Evolutionary conservation across 92 coral and sea anemone species (phyloP), one percentile per base, ranked within the genome.

Genomic region (Actinostola sp.): DNA sequence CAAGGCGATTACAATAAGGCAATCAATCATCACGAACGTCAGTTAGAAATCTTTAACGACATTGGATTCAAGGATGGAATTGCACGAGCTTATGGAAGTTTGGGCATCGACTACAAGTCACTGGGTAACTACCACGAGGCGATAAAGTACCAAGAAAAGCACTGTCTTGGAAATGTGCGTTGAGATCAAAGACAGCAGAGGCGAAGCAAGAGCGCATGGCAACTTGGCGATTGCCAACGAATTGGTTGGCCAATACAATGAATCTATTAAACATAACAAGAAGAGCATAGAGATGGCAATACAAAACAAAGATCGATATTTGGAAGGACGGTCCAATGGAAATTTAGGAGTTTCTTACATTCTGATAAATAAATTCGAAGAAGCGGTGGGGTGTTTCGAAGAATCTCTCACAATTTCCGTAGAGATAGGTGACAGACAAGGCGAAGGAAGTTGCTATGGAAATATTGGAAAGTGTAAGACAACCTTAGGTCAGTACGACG

Each of bases 401-500:
- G 23, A 59, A 31, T 17, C 23, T 8, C 19, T 10, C 0, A n/a
- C 39, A 1, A 59, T 59, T 3, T 38, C 65, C 3, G 7, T 53
- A 23, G 60, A 53, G 14, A 24, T 53, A 10, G 30, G 30, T 28
- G 29, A 19, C 28, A 53, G 14, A 53, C 28, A 1, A 10, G 4
- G 15, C 13, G 60, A 53, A 53, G 60, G 60, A 24, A 53, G 30
- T n/a, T 2, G 11, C 23, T 0, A 58, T 32, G 7, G 0, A 29
- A 27, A 1, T 6, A 28, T 2, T 58, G 17, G 13, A 1, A 20
- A 11, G 19, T 21, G 24, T 41, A 35, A 19, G 24, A 28, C 27
- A 53, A n/a, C 23, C 23, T 35, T 62, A 62, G 67, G 45, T 33
- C 20, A 15, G 67, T 36, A 62, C 49, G 35, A 66, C 29, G 61